phyloP scores from a whole-genome alignment of 1,140 invertebrate genomes.

The Zaprionus lachaisei region DNA sequence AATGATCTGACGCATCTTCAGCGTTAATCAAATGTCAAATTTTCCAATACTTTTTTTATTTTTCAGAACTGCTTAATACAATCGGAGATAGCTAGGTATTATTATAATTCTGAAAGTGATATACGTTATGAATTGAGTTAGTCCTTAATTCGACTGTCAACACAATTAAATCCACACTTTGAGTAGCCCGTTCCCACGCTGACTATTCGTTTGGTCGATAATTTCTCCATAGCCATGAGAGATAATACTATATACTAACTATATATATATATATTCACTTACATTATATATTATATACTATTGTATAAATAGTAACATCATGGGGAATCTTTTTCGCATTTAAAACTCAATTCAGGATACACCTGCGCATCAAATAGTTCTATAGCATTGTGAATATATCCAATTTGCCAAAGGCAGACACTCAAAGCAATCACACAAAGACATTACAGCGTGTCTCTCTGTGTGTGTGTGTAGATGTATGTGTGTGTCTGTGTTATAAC shows the following conservation, averaged over 20 bases:
- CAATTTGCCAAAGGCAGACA: slow-evolving; percentile 21
- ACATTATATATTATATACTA: neutral
- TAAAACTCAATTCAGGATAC: neutral
- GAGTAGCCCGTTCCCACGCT: neutral
- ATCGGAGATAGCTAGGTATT: too few relatives aligned
- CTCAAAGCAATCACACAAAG: slow-evolving; percentile 19
- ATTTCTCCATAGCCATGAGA: neutral
- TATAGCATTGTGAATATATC: slow-evolving; percentile 22
- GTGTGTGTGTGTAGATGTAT: neutral
- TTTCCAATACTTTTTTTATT: too few relatives aligned
- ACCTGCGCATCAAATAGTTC: neutral
- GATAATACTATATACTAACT: neutral
- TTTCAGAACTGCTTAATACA: too few relatives aligned
- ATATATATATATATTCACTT: neutral
- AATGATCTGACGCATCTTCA: too few relatives aligned
- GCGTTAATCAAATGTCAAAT: too few relatives aligned
- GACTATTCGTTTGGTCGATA: slow-evolving; percentile 40
- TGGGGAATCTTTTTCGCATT: neutral
- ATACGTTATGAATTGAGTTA: neutral
- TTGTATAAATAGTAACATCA: neutral
- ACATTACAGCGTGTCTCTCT: neutral
- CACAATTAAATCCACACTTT: slow-evolving; percentile 12
- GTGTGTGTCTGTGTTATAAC: slow-evolving; percentile 37
- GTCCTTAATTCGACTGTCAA: slow-evolving; percentile 5
- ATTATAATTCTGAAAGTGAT: neutral